phyloP scores from a whole-genome alignment of 2,888 invertebrate species.

The Diarsia dahlii region DNA sequence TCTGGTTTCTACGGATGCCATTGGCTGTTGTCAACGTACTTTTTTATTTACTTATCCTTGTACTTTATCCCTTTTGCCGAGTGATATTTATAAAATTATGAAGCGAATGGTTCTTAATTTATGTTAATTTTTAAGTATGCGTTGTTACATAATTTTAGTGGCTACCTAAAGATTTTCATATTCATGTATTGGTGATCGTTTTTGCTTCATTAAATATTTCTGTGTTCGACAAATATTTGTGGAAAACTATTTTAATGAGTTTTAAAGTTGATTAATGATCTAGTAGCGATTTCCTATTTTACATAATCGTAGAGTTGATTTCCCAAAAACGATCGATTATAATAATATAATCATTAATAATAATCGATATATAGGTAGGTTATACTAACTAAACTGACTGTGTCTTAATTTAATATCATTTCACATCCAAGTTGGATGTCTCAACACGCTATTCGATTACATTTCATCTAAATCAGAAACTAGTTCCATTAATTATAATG shows the following conservation, averaged over 20 bases:
- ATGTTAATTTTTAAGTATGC: constrained; percentile 32
- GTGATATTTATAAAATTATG: constrained; percentile 41
- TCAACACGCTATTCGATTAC: constrained; percentile 35
- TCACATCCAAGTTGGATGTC: constrained; percentile 22
- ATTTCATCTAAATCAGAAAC: constrained; percentile 62
- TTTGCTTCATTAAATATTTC: constrained; percentile 1
- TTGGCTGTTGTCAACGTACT: constrained; percentile 53
- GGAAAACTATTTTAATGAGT: neutral
- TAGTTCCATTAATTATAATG: constrained; percentile 64
- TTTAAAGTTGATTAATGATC: neutral
- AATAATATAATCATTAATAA: constrained; percentile 1
- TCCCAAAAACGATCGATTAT: constrained; percentile 1
- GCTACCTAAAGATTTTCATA: constrained; percentile 20
- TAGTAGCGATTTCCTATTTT: constrained; percentile 1
- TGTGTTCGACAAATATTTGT: constrained; percentile 8
- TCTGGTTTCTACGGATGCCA: constrained; percentile 61
- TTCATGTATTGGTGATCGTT: constrained; percentile 34
- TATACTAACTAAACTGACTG: neutral
- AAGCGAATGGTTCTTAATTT: constrained; percentile 6
- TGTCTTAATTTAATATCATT: constrained; percentile 33
- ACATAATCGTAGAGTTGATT: neutral
- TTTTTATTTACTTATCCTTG: constrained; percentile 61
- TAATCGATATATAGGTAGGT: too few relatives aligned
- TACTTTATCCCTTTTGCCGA: constrained; percentile 41
- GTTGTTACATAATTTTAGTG: constrained; percentile 22